These are phyloP conservation scores for Drosophila rhopaloa DNA, from an alignment of 1,140 invertebrate species.

Conservation along the genomic window DNA sequence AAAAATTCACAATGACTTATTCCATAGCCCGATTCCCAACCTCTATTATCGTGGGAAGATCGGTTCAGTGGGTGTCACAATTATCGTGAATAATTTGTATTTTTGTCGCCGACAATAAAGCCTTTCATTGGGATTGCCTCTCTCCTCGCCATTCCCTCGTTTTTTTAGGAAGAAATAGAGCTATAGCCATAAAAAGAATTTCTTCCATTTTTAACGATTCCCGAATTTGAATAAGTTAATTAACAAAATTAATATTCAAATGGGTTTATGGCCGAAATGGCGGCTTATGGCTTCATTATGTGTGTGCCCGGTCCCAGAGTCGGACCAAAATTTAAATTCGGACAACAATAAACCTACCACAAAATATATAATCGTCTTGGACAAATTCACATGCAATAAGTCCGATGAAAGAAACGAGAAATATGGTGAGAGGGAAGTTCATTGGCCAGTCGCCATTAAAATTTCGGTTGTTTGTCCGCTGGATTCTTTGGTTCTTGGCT, in stretches of 20 bases:
- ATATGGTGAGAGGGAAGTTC: conserved; percentile 65
- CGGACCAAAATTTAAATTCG: conserved; percentile 56
- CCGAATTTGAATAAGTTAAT: conserved; percentile 81
- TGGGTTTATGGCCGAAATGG: conserved; percentile 77
- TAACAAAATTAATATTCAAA: conserved; percentile 83
- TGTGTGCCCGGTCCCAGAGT: conserved; percentile 28
- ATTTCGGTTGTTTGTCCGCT: conserved; percentile 31
- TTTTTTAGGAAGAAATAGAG: conserved; percentile 30
- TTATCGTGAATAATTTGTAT: conserved; percentile 58
- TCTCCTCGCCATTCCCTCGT: neutral
- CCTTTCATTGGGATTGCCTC: conserved; percentile 34
- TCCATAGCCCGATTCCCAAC: conserved; percentile 18
- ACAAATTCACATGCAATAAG: conserved; percentile 77
- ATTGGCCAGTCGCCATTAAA: conserved; percentile 73
- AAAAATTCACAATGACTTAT: neutral
- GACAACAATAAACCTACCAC: conserved; percentile 65
- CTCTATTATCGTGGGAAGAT: conserved; percentile 41
- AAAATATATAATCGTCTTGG: conserved; percentile 57
- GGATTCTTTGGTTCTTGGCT: conserved; percentile 4
- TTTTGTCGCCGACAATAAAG: conserved; percentile 57
- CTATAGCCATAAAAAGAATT: conserved; percentile 59
- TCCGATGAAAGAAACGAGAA: conserved; percentile 17
- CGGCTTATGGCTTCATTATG: conserved; percentile 80
- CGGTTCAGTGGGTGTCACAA: conserved; percentile 43
- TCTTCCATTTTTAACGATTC: conserved; percentile 75